Base-by-base conservation (phyloP, 2,888 invertebrate genomes). In the Chymomyza procnemis region DNA sequence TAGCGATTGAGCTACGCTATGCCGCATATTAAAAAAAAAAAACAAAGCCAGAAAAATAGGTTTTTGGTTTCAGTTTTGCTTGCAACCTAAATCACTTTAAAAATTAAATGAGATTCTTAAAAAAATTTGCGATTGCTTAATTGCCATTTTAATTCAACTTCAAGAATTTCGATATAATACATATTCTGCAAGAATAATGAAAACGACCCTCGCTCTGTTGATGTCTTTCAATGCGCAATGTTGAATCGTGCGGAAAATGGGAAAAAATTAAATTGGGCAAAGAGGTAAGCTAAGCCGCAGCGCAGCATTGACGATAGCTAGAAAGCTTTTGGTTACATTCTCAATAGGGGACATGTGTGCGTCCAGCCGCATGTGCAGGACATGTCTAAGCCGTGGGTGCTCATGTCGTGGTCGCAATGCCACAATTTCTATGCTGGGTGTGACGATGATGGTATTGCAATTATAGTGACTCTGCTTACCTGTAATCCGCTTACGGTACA, bases 401-500 rank as follows among this genome's bases (percentile, higher is more conserved):
- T 30, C 19, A 50, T 21, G 56, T 56, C 55, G 60, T 50, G 57
- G 47, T 64, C 61, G n/a, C 34, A 12, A 41, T 41, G 34, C 34
- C 34, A 41, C 34, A 12, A 2, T 19, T 55, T 66, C 67, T 66
- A 74, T 74, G 80, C 76, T 79, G 78, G 74, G 74, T 76, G 72
- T 74, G 79, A 76, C 74, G 79, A 78, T 76, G 80, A 76, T 75
- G 78, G 76, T 78, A 77, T 84, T 82, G 78, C 86, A 86, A 86
- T 85, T 83, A 82, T 78, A 76, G 77, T 79, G 80, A 77, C 85
- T 80, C 71, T 73, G 86, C 85, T 91, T 92, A 96, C 96, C 95
- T 96, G 96, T 85, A 96, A 92, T 75, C 95, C 93, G 85, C 88
- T 89, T 83, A 89, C 88, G 65, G 88, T 89, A 78, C 89, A 89